Evolutionary conservation across 2,888 invertebrate genomes (phyloP).

Genomic region (Nomada lathburiana): DNA sequence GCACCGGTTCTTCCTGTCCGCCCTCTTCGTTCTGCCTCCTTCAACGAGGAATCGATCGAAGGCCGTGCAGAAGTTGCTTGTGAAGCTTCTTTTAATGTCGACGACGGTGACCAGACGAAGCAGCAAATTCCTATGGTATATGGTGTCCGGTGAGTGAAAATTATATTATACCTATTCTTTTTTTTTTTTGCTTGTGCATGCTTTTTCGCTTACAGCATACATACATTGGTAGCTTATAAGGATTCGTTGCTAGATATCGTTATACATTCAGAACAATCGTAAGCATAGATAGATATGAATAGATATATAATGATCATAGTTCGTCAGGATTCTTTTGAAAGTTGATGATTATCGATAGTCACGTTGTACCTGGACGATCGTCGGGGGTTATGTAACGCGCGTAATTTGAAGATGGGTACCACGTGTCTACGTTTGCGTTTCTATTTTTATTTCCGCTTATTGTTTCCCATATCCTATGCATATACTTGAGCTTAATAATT

Average conservation of each 20-base stretch:
- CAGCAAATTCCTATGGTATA: neutral
- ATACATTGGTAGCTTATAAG: neutral
- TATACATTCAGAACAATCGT: neutral
- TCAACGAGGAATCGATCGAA: conserved; percentile 46
- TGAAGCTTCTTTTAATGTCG: neutral
- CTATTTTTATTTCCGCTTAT: conserved; percentile 11
- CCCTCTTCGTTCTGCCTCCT: conserved; percentile 26
- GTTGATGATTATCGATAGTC: conserved; percentile 26
- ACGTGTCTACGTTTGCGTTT: conserved; percentile 50
- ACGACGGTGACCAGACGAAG: neutral
- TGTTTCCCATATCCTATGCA: neutral
- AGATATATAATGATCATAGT: neutral
- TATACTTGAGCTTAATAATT: too few relatives aligned
- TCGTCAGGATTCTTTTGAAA: neutral
- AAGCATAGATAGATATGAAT: too few relatives aligned
- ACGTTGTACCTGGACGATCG: conserved; percentile 1
- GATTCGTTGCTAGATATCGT: neutral
- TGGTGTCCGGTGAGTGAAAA: conserved; percentile 14
- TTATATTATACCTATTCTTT: neutral
- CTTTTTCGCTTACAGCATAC: neutral
- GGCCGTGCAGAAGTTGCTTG: conserved; percentile 35
- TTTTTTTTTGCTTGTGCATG: neutral
- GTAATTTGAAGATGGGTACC: conserved; percentile 65
- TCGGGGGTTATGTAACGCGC: conserved; percentile 62
- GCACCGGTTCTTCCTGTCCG: conserved; percentile 51